A percentile compares a stretch with the other conserved stretches of the same genome.
These are phyloP conservation scores for Palythoa caribaeorum DNA, from an alignment of 92 coral and sea anemone genomes.

Conservation along the genomic window DNA sequence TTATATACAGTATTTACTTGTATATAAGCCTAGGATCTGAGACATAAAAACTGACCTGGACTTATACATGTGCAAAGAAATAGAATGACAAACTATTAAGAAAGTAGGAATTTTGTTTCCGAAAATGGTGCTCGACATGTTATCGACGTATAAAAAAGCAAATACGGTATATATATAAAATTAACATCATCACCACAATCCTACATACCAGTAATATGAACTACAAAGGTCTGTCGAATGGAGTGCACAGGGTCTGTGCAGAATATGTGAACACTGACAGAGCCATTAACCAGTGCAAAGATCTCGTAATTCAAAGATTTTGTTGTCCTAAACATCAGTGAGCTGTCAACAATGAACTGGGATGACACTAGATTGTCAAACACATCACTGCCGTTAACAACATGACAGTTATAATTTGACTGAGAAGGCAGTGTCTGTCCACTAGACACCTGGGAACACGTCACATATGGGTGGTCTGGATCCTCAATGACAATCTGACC, in stretches of 20 bases:
- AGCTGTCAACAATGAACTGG: constrained; percentile 28
- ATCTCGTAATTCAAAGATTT: constrained; percentile 21
- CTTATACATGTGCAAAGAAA: too few relatives aligned
- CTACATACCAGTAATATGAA: constrained; percentile 28
- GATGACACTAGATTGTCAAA: background rate
- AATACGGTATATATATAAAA: too few relatives aligned
- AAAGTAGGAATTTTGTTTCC: too few relatives aligned
- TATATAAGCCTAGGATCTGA: too few relatives aligned
- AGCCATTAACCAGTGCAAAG: constrained; percentile 21
- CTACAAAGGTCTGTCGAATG: constrained; percentile 29
- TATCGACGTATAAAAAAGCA: too few relatives aligned
- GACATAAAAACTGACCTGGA: too few relatives aligned
- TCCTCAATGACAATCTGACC: constrained; percentile 40
- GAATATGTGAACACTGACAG: constrained; percentile 13
- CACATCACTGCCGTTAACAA: background rate
- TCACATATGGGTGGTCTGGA: constrained; percentile 38
- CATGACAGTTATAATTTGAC: constrained; percentile 25
- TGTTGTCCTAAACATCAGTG: constrained; percentile 10
- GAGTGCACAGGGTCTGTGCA: constrained; percentile 5
- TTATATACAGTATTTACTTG: too few relatives aligned
- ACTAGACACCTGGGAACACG: background rate
- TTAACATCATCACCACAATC: too few relatives aligned
- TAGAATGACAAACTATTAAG: too few relatives aligned
- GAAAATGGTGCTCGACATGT: too few relatives aligned
- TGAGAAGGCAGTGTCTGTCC: constrained; percentile 10